Percentiles rank a stretch among this genome's conserved stretches.
Conservation (phyloP, 2,113 vertebrate species). For the Pelecanus crispus region DNA sequence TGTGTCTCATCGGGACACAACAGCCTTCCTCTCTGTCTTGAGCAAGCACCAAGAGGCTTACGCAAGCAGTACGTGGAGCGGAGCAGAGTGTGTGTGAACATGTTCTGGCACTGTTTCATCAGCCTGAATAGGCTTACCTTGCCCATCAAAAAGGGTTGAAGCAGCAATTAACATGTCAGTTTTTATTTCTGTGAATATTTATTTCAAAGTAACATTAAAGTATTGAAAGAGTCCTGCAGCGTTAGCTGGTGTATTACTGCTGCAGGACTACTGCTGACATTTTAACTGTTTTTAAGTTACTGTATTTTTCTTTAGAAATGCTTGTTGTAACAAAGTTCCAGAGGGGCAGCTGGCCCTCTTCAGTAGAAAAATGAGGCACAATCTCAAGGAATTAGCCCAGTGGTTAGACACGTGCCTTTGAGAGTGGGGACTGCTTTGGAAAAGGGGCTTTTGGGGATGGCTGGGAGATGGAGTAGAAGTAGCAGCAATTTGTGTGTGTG, state of each 20-base stretch:
- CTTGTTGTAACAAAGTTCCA: not conserved
- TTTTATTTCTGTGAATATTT: not conserved
- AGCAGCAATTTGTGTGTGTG: not conserved
- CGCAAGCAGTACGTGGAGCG: not conserved
- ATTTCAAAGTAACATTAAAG: not conserved
- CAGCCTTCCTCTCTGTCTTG: not conserved
- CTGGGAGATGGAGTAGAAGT: not conserved
- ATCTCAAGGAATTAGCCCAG: not conserved
- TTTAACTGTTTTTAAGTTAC: rapidly evolving
- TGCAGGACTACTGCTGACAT: not conserved
- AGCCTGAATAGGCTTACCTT: not conserved
- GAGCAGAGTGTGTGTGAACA: not conserved
- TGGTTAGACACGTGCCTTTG: not conserved
- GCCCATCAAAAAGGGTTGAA: not conserved
- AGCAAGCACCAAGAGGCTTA: not conserved
- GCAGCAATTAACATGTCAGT: not conserved
- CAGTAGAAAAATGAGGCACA: not conserved
- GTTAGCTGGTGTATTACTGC: not conserved
- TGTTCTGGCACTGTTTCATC: not conserved
- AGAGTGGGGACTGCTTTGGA: not conserved
- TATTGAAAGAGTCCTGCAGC: not conserved
- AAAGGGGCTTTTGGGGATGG: not conserved
- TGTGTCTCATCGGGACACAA: not conserved
- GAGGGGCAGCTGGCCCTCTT: not conserved
- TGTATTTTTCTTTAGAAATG: not conserved